phyloP scores from a whole-genome alignment of 2,797 vertebrate genomes.

The Neoniphon sammara region DNA sequence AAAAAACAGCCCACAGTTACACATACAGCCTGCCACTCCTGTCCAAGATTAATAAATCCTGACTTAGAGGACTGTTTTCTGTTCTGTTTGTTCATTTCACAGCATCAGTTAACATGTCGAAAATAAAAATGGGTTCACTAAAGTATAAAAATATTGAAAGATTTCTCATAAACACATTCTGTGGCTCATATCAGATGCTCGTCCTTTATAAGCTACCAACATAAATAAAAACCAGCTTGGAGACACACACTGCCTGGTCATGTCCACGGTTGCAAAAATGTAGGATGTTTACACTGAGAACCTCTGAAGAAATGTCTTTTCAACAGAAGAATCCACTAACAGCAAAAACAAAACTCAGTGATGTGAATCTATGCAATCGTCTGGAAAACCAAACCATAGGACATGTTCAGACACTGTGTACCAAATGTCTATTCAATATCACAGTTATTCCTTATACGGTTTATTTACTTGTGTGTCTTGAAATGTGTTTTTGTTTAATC shows the following conservation, averaged over 20 bases:
- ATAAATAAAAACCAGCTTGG: background rate
- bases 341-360: no score
- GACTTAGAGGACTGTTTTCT: background rate
- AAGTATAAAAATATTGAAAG: background rate
- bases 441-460: background rate
- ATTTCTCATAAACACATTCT: background rate
- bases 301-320: background rate
- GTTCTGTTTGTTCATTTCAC: background rate
- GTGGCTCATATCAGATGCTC: background rate
- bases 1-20: background rate
- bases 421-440: no score
- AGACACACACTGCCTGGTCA: background rate
- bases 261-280: background rate
- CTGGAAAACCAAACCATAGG: background rate
- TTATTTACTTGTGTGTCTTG: background rate
- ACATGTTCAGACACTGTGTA: background rate
- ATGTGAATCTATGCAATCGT: background rate
- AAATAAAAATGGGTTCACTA: background rate
- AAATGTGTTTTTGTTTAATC: background rate
- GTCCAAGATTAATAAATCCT: background rate
- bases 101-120: background rate
- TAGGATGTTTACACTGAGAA: background rate
- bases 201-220: no score
- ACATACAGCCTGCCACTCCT: background rate
- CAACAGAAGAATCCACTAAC: no score